phyloP scores from a whole-genome alignment of 2,113 vertebrate genomes.

The Steatornis caripensis region DNA sequence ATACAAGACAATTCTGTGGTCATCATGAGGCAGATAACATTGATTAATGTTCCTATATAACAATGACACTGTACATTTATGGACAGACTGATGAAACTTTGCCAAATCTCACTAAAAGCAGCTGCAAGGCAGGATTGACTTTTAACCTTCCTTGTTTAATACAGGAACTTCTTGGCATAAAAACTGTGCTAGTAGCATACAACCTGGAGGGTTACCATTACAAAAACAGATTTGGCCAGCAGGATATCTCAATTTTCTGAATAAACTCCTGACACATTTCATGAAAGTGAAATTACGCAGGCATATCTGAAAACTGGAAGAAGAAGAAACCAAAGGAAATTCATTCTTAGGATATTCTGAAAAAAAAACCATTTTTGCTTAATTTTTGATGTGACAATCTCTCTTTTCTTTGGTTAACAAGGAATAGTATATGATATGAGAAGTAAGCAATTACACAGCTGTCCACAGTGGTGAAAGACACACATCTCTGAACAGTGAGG shows the following conservation, averaged over 20 bases:
- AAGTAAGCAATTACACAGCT: neutral
- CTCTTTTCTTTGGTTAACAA: neutral
- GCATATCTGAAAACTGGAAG: slow-evolving; percentile 5
- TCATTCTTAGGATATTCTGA: neutral
- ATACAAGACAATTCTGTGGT: neutral
- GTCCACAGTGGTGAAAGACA: neutral
- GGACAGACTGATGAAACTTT: slow-evolving; percentile 50
- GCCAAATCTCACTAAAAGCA: slow-evolving; percentile 67
- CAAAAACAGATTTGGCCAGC: slow-evolving; percentile 70
- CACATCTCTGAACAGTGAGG: neutral
- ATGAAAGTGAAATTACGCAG: slow-evolving; percentile 12
- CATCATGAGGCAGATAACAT: neutral
- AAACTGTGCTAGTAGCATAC: slow-evolving; percentile 49
- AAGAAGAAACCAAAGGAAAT: neutral
- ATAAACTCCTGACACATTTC: slow-evolving; percentile 35
- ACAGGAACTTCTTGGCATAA: slow-evolving; percentile 68
- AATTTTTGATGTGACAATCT: neutral
- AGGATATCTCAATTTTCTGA: slow-evolving; percentile 68
- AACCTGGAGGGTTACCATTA: slow-evolving; percentile 64
- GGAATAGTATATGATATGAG: neutral
- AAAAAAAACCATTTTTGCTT: slow-evolving; percentile 24
- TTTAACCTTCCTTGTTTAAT: slow-evolving; percentile 69
- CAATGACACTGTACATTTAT: slow-evolving; percentile 1
- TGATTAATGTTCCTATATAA: slow-evolving; percentile 52
- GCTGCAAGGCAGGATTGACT: slow-evolving; percentile 71